phyloP scores from a whole-genome alignment of 2,113 vertebrate genomes.

The Nannobrachium achirus region DNA sequence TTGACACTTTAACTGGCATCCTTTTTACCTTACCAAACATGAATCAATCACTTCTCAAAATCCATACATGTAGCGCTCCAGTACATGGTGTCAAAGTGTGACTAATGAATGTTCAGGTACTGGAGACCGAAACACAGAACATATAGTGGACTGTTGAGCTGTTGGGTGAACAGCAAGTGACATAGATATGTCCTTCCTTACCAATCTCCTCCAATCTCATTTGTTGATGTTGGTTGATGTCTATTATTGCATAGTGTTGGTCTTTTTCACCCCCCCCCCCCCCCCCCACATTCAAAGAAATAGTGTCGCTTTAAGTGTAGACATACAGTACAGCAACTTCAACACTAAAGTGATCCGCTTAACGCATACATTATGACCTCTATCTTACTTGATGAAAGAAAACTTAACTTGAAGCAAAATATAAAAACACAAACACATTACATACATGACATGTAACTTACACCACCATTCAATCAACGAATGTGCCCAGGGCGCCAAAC shows the following conservation, averaged over 20 bases:
- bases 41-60: slow-evolving; percentile 49
- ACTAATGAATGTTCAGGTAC: slow-evolving; percentile 43
- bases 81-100: slow-evolving; percentile 41
- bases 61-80: slow-evolving; percentile 39
- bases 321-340: neutral
- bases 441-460: slow-evolving; percentile 40
- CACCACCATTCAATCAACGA: slow-evolving; percentile 36
- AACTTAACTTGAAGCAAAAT: slow-evolving; percentile 19
- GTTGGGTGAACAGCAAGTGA: slow-evolving; percentile 45
- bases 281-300: slow-evolving; percentile 18
- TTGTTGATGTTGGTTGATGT: slow-evolving; percentile 30
- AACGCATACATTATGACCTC: slow-evolving; percentile 9
- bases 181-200: slow-evolving; percentile 60
- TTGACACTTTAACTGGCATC: slow-evolving; percentile 62
- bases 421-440: slow-evolving; percentile 35
- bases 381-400: slow-evolving; percentile 22
- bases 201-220: slow-evolving; percentile 64
- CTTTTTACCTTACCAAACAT: slow-evolving; percentile 68
- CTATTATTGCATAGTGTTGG: slow-evolving; percentile 33
- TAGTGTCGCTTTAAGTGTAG: slow-evolving; percentile 28
- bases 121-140: slow-evolving; percentile 65
- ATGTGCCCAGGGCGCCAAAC: slow-evolving; percentile 41
- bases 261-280: slow-evolving; percentile 7
- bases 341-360: neutral
- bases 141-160: slow-evolving; percentile 54